Evolutionary conservation across 2,888 invertebrate species (phyloP).

Genomic region (Galeruca laticollis): DNA sequence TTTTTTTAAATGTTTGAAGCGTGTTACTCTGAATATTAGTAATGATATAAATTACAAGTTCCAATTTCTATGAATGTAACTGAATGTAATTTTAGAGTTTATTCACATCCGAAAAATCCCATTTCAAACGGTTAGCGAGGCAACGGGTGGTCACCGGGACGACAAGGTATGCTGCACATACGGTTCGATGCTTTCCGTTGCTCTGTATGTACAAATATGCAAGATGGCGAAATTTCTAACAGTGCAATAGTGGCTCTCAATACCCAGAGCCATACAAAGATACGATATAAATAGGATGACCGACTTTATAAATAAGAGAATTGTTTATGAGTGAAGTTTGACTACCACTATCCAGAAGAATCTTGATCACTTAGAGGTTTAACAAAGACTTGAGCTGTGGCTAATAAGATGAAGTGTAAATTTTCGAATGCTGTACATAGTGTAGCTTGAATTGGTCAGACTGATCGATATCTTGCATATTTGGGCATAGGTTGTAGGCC

Average conservation of each 20-base stretch:
- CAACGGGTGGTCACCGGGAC: conserved; percentile 1
- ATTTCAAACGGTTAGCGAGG: conserved; percentile 15
- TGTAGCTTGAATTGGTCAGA: too few species aligned
- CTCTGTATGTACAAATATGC: conserved; percentile 18
- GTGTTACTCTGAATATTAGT: neutral
- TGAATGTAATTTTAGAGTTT: conserved; percentile 21
- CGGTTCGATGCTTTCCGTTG: conserved; percentile 15
- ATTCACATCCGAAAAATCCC: conserved; percentile 27
- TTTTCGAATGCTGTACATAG: too few species aligned
- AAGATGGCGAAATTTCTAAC: conserved; percentile 46
- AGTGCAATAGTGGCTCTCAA: conserved; percentile 60
- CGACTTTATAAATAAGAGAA: too few species aligned
- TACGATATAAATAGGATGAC: too few species aligned
- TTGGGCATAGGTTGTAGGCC: too few species aligned
- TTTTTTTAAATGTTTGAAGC: neutral
- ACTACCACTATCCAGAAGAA: too few species aligned
- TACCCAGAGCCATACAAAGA: neutral
- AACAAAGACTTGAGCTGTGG: too few species aligned
- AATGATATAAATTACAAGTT: neutral
- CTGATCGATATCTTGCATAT: too few species aligned
- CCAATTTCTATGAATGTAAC: neutral
- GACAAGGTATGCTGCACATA: conserved; percentile 24
- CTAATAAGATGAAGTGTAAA: too few species aligned
- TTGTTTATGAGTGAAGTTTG: too few species aligned
- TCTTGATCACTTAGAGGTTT: too few species aligned